phyloP scores from a whole-genome alignment of 2,113 vertebrate species.

The Alligator sinensis region DNA sequence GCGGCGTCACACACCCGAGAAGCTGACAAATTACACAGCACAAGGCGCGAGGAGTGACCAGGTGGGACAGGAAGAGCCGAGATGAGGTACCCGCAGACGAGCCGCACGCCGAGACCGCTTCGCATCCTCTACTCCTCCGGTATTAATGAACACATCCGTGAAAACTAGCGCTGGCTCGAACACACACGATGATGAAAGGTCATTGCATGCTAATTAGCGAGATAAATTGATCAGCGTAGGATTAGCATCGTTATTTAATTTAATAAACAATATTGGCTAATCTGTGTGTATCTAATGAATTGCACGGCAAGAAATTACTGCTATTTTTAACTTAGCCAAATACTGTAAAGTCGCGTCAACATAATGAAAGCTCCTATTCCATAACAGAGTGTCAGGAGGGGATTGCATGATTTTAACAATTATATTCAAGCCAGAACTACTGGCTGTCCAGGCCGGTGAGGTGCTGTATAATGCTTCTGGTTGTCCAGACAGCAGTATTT shows the following conservation, averaged over 20 bases:
- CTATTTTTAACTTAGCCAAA: neutral
- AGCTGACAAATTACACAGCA: neutral
- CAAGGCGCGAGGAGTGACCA: neutral
- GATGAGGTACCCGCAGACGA: neutral
- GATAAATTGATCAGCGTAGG: neutral
- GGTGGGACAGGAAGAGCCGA: neutral
- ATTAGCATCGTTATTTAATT: neutral
- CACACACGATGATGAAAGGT: neutral
- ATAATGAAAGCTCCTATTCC: no score
- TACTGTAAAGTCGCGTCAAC: neutral
- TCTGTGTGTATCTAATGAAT: neutral
- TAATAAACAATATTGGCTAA: neutral
- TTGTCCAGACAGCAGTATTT: constrained; percentile 11
- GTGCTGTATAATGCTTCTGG: accelerated
- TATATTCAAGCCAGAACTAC: neutral
- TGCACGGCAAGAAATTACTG: neutral
- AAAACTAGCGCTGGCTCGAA: neutral
- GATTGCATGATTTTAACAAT: neutral
- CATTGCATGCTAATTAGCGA: neutral
- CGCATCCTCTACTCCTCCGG: neutral
- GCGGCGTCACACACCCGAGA: constrained; percentile 13
- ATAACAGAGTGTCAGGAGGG: neutral
- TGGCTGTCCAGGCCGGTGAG: neutral
- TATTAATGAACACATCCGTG: neutral
- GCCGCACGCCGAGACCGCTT: neutral